These are phyloP conservation scores for Incurvaria masculella DNA, from an alignment of 2,888 invertebrate genomes.

Conservation along the genomic window DNA sequence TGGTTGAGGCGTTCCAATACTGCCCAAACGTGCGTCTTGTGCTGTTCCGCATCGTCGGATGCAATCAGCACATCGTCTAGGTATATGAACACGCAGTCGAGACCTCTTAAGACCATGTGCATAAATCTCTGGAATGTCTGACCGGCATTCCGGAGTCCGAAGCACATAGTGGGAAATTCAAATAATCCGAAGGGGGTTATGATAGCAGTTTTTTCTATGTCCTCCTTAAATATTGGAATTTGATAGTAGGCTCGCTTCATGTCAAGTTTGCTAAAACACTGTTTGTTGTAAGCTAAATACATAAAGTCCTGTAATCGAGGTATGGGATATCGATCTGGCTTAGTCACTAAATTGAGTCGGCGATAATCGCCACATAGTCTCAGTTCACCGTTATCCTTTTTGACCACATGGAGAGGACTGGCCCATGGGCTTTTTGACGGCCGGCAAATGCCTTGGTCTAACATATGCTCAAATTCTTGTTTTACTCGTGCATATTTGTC, in stretches of 20 bases:
- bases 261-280: slow-evolving; percentile 10
- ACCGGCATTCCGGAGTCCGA: slow-evolving; percentile 7
- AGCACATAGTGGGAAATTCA: slow-evolving; percentile 18
- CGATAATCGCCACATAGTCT: slow-evolving; percentile 27
- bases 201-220: slow-evolving; percentile 28
- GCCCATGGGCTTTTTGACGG: slow-evolving; percentile 13
- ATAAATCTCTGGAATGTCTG: slow-evolving; percentile 16
- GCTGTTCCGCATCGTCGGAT: slow-evolving; percentile 12
- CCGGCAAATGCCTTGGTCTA: slow-evolving; percentile 22
- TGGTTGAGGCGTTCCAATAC: slow-evolving; percentile 10
- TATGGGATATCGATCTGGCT: slow-evolving; percentile 8
- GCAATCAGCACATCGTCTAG: slow-evolving; percentile 24
- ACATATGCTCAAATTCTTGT: slow-evolving; percentile 7
- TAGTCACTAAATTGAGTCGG: slow-evolving; percentile 21
- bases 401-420: slow-evolving; percentile 2
- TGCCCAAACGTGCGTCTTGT: slow-evolving; percentile 5
- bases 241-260: slow-evolving; percentile 24
- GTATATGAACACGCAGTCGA: slow-evolving; percentile 17
- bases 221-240: slow-evolving; percentile 24
- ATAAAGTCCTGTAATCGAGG: slow-evolving; percentile 7
- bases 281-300: neutral
- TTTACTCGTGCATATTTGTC: slow-evolving; percentile 1
- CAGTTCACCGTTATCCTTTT: slow-evolving; percentile 8
- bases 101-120: slow-evolving; percentile 6
- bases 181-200: slow-evolving; percentile 15